Conservation (phyloP, 2,113 vertebrate species). For the Coturnix japonica region DNA sequence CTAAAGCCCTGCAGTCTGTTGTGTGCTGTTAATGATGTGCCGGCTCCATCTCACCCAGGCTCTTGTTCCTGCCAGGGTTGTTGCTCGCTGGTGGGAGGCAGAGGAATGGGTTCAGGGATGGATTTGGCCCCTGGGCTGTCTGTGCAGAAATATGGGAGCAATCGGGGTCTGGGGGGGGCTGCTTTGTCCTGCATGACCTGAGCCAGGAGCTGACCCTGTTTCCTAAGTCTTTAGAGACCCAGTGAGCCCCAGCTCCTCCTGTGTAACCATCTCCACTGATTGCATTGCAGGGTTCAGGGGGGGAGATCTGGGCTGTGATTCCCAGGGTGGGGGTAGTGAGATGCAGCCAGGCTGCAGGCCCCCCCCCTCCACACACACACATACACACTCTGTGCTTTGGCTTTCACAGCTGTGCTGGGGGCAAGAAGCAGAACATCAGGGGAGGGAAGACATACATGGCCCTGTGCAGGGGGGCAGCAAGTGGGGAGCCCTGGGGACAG, state of each 20-base stretch:
- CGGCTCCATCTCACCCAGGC: not conserved
- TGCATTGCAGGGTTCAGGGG: not conserved
- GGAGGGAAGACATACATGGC: accelerated
- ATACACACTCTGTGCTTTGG: not conserved
- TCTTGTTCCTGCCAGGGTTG: not conserved
- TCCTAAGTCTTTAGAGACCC: not conserved
- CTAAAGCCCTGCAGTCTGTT: constrained; percentile 46
- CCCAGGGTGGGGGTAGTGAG: accelerated
- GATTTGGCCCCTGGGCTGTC: not conserved
- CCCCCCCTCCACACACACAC: too few relatives aligned
- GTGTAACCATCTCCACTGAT: accelerated
- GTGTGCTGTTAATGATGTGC: not conserved
- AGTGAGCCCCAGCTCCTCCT: not conserved
- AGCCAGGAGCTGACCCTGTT: not conserved
- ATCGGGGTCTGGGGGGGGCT: not conserved
- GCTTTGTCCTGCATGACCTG: not conserved
- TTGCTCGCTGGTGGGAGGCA: not conserved
- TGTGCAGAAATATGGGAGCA: not conserved
- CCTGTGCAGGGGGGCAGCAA: not conserved
- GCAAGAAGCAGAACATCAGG: not conserved
- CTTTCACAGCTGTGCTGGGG: not conserved
- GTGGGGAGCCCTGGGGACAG: accelerated
- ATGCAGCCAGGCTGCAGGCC: not conserved
- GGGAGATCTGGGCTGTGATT: not conserved
- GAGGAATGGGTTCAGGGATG: not conserved